Evolutionary conservation across 2,113 vertebrate species (phyloP).

Genomic region (Pachypanchax playfairii): DNA sequence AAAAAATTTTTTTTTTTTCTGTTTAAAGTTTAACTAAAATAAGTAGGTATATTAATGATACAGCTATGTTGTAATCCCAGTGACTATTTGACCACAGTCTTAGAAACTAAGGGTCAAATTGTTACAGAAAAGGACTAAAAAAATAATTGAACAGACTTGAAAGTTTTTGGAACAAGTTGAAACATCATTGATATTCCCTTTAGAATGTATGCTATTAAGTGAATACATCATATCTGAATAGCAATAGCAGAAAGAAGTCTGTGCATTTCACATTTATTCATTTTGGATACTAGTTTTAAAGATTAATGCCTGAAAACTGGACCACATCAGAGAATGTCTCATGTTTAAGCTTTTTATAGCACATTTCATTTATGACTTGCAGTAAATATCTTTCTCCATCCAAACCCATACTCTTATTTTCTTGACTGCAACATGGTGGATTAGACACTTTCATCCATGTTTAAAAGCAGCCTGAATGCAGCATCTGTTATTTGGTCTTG

Average conservation of each 20-base stretch:
- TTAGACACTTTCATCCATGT: constrained; percentile 37
- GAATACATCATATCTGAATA: constrained; percentile 32
- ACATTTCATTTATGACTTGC: constrained; percentile 48
- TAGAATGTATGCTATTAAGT: constrained; percentile 34
- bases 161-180: not conserved
- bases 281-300: constrained; percentile 22
- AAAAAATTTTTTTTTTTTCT: too few species aligned
- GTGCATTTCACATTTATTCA: constrained; percentile 33
- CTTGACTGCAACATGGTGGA: constrained; percentile 17
- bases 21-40: too few species aligned
- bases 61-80: constrained; percentile 16
- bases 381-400: constrained; percentile 29
- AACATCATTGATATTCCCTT: constrained; percentile 19
- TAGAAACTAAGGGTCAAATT: constrained; percentile 41
- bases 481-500: constrained; percentile 28
- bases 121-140: constrained; percentile 32
- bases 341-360: constrained; percentile 57
- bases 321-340: constrained; percentile 24
- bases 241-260: constrained; percentile 40
- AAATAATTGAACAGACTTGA: too few species aligned
- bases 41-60: too few species aligned
- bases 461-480: constrained; percentile 10
- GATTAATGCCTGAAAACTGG: constrained; percentile 36
- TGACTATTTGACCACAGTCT: constrained; percentile 21
- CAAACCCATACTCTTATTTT: constrained; percentile 30